Base-by-base conservation (phyloP, 2,113 vertebrate species). In the Brachionichthys hirsutus region DNA sequence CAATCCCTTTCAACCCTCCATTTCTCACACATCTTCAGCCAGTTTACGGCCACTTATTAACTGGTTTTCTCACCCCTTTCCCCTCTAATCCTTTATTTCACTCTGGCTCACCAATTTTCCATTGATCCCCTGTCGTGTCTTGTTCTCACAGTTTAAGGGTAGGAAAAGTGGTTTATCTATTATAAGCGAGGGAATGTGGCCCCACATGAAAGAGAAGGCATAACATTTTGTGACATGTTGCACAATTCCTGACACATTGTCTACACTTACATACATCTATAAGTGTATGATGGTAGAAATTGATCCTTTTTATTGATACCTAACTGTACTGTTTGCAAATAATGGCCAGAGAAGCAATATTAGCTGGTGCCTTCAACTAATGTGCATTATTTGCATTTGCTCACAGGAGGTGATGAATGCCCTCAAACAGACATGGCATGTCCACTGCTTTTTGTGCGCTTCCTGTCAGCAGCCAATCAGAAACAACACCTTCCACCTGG, bases 401-500 rank as follows among this genome's bases (percentile, higher is more conserved):
- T 12, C 77, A 82, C 34, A 99, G 97, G 97, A 99, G 92, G 94
- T 98, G 82, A 99, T 98, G 87, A 98, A 95, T 71, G 97, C 97
- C 67, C 90, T 99, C 89, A 99, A 98, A 85, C 97, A 98, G 86
- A 93, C 96, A 48, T 98, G 96, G 96, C 97, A 99, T 0, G 92
- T 95, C 67, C 89, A 94, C 89, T 98, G 97, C 85, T 98, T 99
- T 46, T 88, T 96, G 75, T 99, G 97, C 60, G 93, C 94, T 80
- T 87, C 89, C 80, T 99, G 97, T 88, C 92, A 94, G 75, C 94
- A 94, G 73, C 97, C 97, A 47, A 99, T 99, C 84, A 92, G 93
- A 82, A 98, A 98, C 86, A 95, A 97, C 70, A 93, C 94, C 75
- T 99, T 99, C 80, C 97, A 98, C 85, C 88, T 98, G 89, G 97